Conservation (phyloP, 2,888 invertebrate species). For the Tyria jacobaeae region DNA sequence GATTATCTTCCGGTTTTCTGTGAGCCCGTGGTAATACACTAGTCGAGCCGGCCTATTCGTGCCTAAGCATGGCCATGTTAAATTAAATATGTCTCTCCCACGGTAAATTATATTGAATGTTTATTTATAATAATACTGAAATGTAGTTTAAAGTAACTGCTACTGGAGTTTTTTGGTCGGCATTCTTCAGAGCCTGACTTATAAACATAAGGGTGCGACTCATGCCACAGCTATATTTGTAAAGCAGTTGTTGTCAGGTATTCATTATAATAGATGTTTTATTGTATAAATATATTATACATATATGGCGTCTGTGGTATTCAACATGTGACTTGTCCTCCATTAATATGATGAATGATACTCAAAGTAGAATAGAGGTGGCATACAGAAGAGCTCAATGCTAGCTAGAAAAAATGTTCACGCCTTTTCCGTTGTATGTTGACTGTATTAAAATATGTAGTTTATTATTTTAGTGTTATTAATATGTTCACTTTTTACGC, state of each 20-base stretch:
- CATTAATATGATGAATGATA: slow-evolving; percentile 7
- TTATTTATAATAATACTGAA: background rate
- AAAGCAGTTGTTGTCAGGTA: background rate
- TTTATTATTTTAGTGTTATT: background rate
- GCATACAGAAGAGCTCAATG: background rate
- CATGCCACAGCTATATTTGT: background rate
- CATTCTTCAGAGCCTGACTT: background rate
- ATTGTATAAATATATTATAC: background rate
- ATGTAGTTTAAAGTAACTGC: background rate
- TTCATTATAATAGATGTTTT: background rate
- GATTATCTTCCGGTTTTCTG: no score
- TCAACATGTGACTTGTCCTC: background rate
- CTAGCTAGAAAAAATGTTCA: slow-evolving; percentile 1
- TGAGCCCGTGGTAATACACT: no score
- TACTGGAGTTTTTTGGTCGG: background rate
- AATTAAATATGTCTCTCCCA: no score
- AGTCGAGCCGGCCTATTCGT: no score
- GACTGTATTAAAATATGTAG: background rate
- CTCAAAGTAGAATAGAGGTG: background rate
- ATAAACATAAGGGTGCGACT: background rate
- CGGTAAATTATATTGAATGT: no score
- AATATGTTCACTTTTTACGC: background rate
- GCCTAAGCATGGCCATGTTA: no score
- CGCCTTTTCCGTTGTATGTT: background rate
- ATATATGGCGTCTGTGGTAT: background rate